Base-by-base conservation (phyloP, 2,888 invertebrate species). In the Acheta domesticus region DNA sequence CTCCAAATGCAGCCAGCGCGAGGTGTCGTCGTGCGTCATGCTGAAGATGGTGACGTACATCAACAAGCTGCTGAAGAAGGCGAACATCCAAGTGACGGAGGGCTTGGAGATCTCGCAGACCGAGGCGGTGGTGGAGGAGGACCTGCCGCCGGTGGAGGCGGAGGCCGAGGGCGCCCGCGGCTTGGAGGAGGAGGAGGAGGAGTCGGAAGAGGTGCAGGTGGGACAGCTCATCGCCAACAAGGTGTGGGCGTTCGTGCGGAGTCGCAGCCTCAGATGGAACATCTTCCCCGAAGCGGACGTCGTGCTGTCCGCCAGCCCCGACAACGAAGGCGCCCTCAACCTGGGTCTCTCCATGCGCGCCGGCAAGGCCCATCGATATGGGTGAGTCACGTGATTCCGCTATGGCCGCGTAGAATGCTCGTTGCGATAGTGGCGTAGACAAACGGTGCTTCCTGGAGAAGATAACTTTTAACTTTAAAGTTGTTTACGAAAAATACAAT, bases 1-100 rank as follows among this genome's bases (percentile, higher is more conserved):
- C 85, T 88, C 89, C 83, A 94, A 94, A 89, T 95, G 95, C 85
- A 90, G 92, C 8, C 91, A 93, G 83, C 90, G 92, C 79, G 95
- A 95, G 84, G 91, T 93, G 76, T 93, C 93, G 73, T 93, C 95
- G 12, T 95, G 95, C 86, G 92, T 94, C 85, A 94, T 95, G 89
- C 89, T 94, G 23, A 95, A 95, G 86, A 86, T 95, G 83, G 92
- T 95, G 74, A 92, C 93, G 21, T 95, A 94, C 86, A 93, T 95
- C 87, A 95, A 95, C 87, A 89, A 92, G 82, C 90, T 94, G 87
- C 88, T 95, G 85, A 92, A 94, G 86, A 95, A 94, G 83, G 92
- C 94, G 0, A 91, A 93, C 78, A 91, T 95, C 84, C 93, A 94
- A 84, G 87, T 95, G 76, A 92, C 92, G 76, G 93, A 93, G 80